phyloP scores from a whole-genome alignment of 2,113 vertebrate species.

The Cacatua alba region DNA sequence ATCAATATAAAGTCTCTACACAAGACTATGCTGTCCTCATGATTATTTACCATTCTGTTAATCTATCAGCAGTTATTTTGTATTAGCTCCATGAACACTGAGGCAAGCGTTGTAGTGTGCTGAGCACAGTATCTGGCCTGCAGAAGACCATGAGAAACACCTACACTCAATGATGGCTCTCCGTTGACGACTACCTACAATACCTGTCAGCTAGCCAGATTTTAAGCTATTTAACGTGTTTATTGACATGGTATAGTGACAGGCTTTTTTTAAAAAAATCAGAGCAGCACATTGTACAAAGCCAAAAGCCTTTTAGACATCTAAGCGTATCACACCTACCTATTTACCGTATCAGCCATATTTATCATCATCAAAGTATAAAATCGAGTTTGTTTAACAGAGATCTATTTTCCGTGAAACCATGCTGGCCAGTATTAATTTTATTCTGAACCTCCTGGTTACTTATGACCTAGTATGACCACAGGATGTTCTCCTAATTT shows the following conservation, averaged over 20 bases:
- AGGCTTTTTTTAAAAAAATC: not conserved
- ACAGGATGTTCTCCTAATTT: not conserved
- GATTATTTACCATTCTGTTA: not conserved
- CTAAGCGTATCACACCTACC: not conserved
- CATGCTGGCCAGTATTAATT: not conserved
- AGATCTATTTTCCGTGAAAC: not conserved
- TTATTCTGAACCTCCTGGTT: not conserved
- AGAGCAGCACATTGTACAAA: not conserved
- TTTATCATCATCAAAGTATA: not conserved
- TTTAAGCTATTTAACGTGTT: not conserved
- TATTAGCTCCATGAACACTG: not conserved
- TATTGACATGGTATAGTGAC: not conserved
- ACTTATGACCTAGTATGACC: not conserved
- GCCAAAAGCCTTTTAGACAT: not conserved
- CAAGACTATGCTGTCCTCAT: not conserved
- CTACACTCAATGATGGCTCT: not conserved
- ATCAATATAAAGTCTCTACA: not conserved
- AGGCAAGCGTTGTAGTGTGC: not conserved
- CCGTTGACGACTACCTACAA: not conserved
- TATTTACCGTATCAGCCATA: not conserved
- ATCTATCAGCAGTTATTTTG: not conserved
- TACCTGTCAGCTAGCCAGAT: not conserved
- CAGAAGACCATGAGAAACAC: not conserved
- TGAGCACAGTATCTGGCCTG: not conserved
- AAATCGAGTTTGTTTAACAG: not conserved